Evolutionary conservation across 2,113 vertebrate species (phyloP).

Genomic region (Corydoras maculifer): DNA sequence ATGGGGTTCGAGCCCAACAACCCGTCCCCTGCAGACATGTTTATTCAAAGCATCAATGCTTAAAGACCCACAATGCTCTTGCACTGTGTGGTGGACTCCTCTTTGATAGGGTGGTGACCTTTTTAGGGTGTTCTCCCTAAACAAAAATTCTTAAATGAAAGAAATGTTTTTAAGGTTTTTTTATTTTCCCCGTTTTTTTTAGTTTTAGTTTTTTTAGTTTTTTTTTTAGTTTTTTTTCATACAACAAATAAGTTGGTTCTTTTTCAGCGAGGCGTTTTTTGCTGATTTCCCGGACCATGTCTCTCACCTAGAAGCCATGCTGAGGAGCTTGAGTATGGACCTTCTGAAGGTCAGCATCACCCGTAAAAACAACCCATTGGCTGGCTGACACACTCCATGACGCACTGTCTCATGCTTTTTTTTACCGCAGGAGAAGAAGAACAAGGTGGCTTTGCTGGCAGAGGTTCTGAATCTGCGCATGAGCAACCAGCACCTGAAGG

Average conservation of each 20-base stretch:
- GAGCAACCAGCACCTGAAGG: constrained; percentile 72
- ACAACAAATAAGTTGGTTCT: background rate
- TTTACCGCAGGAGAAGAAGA: constrained; percentile 72
- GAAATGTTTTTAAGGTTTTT: too few species aligned
- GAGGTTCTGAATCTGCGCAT: constrained; percentile 69
- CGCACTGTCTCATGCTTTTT: background rate
- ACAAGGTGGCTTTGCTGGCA: constrained; percentile 67
- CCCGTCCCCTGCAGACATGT: too few species aligned
- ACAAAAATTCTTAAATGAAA: too few species aligned
- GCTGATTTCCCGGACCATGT: constrained; percentile 66
- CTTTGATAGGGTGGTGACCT: too few species aligned
- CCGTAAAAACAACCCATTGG: background rate
- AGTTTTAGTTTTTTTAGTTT: too few species aligned
- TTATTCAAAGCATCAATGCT: too few species aligned
- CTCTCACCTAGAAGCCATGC: constrained; percentile 77
- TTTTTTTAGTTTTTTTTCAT: constrained; percentile 7
- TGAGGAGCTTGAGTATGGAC: constrained; percentile 80
- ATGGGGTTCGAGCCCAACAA: background rate
- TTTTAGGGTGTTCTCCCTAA: too few species aligned
- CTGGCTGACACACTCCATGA: background rate
- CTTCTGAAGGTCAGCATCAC: constrained; percentile 72
- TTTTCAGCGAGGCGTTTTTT: constrained; percentile 27
- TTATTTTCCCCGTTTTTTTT: too few species aligned
- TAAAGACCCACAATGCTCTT: too few species aligned
- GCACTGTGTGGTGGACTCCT: too few species aligned